Base-by-base conservation (phyloP, 1,140 invertebrate genomes). In the Papilio polyxenes region DNA sequence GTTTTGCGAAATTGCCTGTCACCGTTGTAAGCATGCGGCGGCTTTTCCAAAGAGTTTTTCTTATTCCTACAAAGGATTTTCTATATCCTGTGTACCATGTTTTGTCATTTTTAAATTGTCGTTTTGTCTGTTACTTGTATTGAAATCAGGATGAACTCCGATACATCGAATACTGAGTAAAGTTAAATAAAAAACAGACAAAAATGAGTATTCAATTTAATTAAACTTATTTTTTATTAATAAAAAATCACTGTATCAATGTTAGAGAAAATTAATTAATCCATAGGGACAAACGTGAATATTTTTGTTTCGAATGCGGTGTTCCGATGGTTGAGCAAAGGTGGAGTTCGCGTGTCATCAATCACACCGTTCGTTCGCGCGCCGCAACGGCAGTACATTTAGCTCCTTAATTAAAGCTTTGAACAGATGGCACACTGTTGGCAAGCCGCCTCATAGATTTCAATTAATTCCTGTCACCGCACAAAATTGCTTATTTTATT, bases 391-490 rank as follows among this genome's bases (percentile, higher is more conserved):
- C 89, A 91, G 89, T 93, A 91, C 90, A 93, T 91, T 91, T 92
- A 90, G 90, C 88, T 91, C 91, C 90, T 93, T 93, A 92, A 92
- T 93, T 93, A 92, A 92, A 89, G 87, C 88, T 83, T 81, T 82
- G 86, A 89, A 89, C 92, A 93, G 90, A 91, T 93, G 92, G 86
- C 87, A 86, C 88, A 83, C 75, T 84, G 88, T 84, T 86, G 83
- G 84, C 83, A 80, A 84, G 84, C 84, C 85, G 84, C 84, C 88
- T 91, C 92, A 93, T 93, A 91, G 89, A 91, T 93, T 92, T 91
- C 91, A 93, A 93, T 93, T 93, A 92, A 92, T 92, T 90, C 85
- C 86, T 90, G 90, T 91, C 91, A 91, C 89, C 86, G 85, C 87
- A 88, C 89, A 90, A 89, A 89, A 91, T 92, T 88, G 87, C 84